Conservation (phyloP, 2,797 vertebrate genomes). For the Enteromius radiatus region DNA sequence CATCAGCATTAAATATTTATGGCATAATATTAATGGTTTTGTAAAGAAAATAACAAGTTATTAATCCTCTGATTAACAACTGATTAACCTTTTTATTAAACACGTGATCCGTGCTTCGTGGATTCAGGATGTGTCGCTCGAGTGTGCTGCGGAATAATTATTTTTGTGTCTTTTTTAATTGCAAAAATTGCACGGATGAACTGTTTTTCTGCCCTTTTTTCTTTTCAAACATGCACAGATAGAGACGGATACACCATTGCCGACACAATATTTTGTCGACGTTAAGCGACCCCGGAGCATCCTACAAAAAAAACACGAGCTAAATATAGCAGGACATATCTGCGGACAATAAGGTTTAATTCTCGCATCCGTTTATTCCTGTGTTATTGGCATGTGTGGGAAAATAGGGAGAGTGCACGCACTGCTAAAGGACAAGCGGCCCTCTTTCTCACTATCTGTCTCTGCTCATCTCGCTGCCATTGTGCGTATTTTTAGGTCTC, state of each 20-base stretch:
- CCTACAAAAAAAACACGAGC: conserved; percentile 57
- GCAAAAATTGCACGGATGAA: conserved; percentile 81
- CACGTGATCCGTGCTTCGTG: conserved; percentile 83
- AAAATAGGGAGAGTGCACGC: conserved; percentile 72
- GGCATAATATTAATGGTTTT: conserved; percentile 85
- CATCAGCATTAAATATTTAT: conserved; percentile 86
- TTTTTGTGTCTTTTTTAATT: conserved; percentile 86
- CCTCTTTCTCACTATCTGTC: conserved; percentile 63
- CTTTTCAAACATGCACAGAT: conserved; percentile 53
- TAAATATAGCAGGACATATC: conserved; percentile 78
- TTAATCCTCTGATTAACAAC: conserved; percentile 87
- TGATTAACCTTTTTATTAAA: conserved; percentile 88
- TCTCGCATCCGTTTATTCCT: conserved; percentile 81
- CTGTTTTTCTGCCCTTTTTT: conserved; percentile 65
- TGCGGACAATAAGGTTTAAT: conserved; percentile 82
- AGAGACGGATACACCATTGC: conserved; percentile 56
- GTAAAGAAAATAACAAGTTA: conserved; percentile 86
- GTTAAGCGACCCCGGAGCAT: conserved; percentile 64
- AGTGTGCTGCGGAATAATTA: conserved; percentile 82
- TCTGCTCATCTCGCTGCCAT: conserved; percentile 79
- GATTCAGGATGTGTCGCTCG: conserved; percentile 81
- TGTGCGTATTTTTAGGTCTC: conserved; percentile 83
- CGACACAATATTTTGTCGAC: conserved; percentile 65
- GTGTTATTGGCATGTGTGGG: conserved; percentile 73
- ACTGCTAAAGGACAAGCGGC: conserved; percentile 76